These are phyloP conservation scores for Mylabris sibirica DNA, from an alignment of 2,888 invertebrate species.

Conservation along the genomic window DNA sequence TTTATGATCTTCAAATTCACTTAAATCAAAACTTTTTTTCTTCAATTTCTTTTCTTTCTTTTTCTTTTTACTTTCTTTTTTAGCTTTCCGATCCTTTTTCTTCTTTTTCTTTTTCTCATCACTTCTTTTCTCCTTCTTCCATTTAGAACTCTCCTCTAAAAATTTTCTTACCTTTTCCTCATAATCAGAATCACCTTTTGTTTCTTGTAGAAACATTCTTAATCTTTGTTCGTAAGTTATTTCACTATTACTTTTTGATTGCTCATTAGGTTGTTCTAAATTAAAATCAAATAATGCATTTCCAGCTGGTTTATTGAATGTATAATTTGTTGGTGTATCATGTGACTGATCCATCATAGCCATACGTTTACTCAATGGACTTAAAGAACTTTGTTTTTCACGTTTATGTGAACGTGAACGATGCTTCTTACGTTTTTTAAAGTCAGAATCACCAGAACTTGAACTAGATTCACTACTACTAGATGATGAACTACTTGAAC, in stretches of 20 bases:
- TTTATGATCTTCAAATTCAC: slow-evolving; percentile 71
- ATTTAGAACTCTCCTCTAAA: slow-evolving; percentile 82
- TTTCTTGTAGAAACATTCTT: slow-evolving; percentile 74
- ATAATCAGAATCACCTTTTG: slow-evolving; percentile 82
- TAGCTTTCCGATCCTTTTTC: slow-evolving; percentile 66
- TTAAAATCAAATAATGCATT: slow-evolving; percentile 61
- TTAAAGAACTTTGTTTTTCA: slow-evolving; percentile 76
- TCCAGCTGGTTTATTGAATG: slow-evolving; percentile 75
- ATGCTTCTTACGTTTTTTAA: slow-evolving; percentile 65
- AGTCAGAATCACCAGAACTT: slow-evolving; percentile 68
- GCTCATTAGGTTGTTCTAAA: slow-evolving; percentile 59
- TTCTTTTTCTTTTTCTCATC: slow-evolving; percentile 71
- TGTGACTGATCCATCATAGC: slow-evolving; percentile 72
- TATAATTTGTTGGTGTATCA: slow-evolving; percentile 66
- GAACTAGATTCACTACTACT: slow-evolving; percentile 71
- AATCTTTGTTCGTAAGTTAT: slow-evolving; percentile 61
- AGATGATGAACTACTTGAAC: slow-evolving; percentile 66
- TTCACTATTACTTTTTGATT: slow-evolving; percentile 46
- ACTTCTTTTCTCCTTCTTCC: slow-evolving; percentile 74
- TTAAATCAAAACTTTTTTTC: slow-evolving; percentile 71
- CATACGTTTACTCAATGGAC: slow-evolving; percentile 85
- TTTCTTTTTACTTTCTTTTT: slow-evolving; percentile 78
- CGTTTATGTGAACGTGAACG: slow-evolving; percentile 65
- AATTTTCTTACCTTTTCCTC: slow-evolving; percentile 86
- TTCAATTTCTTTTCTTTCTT: slow-evolving; percentile 77